A percentile compares a stretch with the other conserved stretches of the same genome.
These are phyloP conservation scores for Ibycter americanus DNA, from an alignment of 2,797 vertebrate genomes.

Conservation along the genomic window DNA sequence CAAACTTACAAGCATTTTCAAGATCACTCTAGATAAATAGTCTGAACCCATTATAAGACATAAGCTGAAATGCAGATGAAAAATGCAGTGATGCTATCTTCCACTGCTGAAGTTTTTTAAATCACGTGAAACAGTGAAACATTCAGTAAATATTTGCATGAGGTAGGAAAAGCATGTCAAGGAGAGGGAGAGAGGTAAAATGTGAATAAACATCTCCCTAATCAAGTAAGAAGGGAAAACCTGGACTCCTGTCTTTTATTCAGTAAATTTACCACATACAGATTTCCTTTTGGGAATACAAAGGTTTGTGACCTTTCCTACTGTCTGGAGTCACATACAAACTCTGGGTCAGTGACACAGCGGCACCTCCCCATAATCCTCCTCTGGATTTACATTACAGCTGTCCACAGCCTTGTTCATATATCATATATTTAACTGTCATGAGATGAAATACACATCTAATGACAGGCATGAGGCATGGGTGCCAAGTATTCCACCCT, in stretches of 20 bases:
- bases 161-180: background rate
- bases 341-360: background rate
- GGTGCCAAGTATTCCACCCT: background rate
- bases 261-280: background rate
- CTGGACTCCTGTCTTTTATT: background rate
- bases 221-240: background rate
- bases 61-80: background rate
- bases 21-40: background rate
- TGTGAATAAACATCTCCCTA: background rate
- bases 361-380: background rate
- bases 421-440: background rate
- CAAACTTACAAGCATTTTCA: background rate
- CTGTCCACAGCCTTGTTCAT: background rate
- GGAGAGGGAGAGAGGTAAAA: background rate
- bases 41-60: background rate
- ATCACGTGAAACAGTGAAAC: background rate
- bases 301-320: background rate
- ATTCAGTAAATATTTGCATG: background rate
- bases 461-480: background rate
- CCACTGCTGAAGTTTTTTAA: background rate
- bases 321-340: background rate
- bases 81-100: background rate
- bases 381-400: background rate
- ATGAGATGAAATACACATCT: background rate
- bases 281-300: background rate